Evolutionary conservation across 37 sponge, comb jelly and placozoan species (phyloP).

Genomic region (Bolinopsis microptera): DNA sequence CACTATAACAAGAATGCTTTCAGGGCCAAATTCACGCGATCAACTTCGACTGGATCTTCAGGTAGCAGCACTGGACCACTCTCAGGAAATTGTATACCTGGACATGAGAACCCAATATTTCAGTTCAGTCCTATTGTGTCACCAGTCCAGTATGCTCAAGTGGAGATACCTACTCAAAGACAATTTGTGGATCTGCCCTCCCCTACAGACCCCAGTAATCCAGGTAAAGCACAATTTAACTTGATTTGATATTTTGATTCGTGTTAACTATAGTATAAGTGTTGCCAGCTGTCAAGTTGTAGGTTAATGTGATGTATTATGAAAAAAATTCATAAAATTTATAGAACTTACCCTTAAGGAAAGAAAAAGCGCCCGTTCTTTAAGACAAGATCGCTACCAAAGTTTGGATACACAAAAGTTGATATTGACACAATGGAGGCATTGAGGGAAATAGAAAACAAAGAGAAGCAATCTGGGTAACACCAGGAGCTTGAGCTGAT

Average conservation of each 20-base stretch:
- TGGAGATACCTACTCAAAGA: not conserved
- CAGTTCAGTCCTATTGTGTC: not conserved
- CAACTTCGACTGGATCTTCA: not conserved
- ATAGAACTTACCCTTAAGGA: not conserved
- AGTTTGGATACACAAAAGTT: constrained; percentile 27
- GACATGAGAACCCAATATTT: not conserved
- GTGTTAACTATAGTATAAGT: too few species aligned
- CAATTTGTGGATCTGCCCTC: not conserved
- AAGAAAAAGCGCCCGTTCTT: not conserved
- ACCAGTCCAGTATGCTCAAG: not conserved
- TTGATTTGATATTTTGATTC: too few species aligned
- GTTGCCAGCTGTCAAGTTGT: too few species aligned
- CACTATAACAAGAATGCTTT: too few species aligned
- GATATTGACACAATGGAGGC: constrained; percentile 27
- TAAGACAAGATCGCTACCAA: not conserved
- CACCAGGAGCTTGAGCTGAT: too few species aligned
- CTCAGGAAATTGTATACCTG: not conserved
- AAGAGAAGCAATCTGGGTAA: not conserved
- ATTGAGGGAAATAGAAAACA: not conserved
- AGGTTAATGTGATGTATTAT: not conserved
- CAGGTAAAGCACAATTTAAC: too few species aligned
- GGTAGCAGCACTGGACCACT: not conserved
- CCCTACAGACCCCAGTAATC: not conserved
- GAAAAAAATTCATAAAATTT: not conserved
- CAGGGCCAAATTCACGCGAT: not conserved